Evolutionary conservation across 2,888 invertebrate species (phyloP), one percentile per base, ranked within the genome.

Genomic region (Drosophila borealis): DNA sequence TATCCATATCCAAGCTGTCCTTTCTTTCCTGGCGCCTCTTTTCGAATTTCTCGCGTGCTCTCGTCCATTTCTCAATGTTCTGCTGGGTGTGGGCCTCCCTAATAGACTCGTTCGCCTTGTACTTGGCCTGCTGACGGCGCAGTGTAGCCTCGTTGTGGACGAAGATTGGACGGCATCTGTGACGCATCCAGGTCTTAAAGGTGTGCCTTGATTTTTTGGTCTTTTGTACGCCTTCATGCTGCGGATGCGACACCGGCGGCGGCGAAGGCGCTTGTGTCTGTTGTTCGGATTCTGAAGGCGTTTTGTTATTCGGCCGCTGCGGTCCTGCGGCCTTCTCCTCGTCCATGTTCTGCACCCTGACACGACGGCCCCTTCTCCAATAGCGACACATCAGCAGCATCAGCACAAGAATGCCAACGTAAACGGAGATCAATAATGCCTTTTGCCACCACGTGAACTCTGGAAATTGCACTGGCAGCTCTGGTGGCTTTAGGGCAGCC

Each of bases 111-210:
- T 45, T 55, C 25, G 57, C 59, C 29, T 45, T 57, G 25, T 55
- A 57, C 9, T 65, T 70, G 2, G 39, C 17, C 13, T 67, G 60
- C 10, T 70, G 68, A 2, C 64, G 54, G 2, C 69, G 63, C n/a
- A 85, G 9, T 3, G 69, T n/a, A 0, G 60, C 21, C 4, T 70
- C 80, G 34, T 81, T 88, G 33, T 83, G 86, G 0, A 85, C 25
- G 10, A 83, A 81, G 0, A 81, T 9, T 5, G 72, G 89, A 0
- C 80, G 82, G n/a, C 56, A 70, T 17, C 42, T 57, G 1, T 53
- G 4, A 1, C 69, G 88, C 55, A 88, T n/a, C 79, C 82, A 83
- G 5, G 14, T 25, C 19, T 45, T 78, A 0, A 77, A 6, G 5
- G 13, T n/a, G 0, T 11, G 9, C n/a, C 36, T 68, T 8, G 29